Evolutionary conservation across 1,140 invertebrate species (phyloP).

Genomic region (Trachymyrmex cornetzi): DNA sequence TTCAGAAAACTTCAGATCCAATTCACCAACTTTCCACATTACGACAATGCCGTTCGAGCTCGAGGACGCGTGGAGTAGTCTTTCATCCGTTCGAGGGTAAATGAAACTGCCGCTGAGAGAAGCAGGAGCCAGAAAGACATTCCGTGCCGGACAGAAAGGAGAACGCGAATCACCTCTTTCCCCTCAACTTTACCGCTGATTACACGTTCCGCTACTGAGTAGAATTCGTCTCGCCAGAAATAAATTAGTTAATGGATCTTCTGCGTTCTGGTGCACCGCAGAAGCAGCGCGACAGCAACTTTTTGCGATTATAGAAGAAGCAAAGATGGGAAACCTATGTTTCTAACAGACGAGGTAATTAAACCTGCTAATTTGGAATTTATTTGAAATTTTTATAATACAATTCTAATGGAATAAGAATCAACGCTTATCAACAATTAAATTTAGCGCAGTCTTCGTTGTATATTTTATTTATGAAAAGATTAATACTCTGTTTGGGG

Average conservation of each 20-base stretch:
- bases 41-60: conserved; percentile 75
- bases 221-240: conserved; percentile 78
- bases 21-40: conserved; percentile 80
- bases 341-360: neutral
- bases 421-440: neutral
- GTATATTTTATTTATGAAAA: neutral
- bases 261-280: neutral
- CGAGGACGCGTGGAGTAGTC: conserved; percentile 68
- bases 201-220: conserved; percentile 75
- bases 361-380: neutral
- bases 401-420: neutral
- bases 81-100: conserved; percentile 43
- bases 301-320: neutral
- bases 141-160: conserved; percentile 38
- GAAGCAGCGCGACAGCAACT: neutral
- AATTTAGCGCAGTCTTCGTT: neutral
- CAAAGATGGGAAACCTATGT: neutral
- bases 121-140: conserved; percentile 4
- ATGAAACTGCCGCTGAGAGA: conserved; percentile 56
- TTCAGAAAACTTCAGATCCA: conserved; percentile 80
- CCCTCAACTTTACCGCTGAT: conserved; percentile 74
- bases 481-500: neutral
- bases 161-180: neutral
- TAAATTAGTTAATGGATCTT: conserved; percentile 81
- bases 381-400: neutral